Evolutionary conservation across 2,797 vertebrate species (phyloP).

Genomic region (Neosilurus hyrtlii): DNA sequence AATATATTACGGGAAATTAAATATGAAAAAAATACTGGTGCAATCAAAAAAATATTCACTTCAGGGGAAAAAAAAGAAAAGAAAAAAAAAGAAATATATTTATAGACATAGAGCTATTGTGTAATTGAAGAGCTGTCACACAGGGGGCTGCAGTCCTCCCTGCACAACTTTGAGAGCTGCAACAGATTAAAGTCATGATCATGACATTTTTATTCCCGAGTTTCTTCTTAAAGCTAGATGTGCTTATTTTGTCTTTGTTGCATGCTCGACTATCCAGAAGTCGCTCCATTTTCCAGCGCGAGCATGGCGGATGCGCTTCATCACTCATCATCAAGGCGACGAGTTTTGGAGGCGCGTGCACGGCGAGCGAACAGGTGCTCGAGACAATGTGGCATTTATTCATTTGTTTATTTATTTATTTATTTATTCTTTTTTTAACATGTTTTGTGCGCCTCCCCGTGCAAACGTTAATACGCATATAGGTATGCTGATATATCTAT

Average conservation of each 20-base stretch:
- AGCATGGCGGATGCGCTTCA: constrained; percentile 20
- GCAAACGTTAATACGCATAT: background rate
- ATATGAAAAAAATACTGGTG: background rate
- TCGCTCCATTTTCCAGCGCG: background rate
- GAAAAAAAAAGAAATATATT: background rate
- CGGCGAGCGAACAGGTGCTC: constrained; percentile 15
- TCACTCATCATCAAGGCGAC: background rate
- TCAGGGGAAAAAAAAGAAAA: background rate
- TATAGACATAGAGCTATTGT: background rate
- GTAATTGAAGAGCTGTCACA: background rate
- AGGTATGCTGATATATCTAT: no score
- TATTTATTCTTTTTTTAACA: no score
- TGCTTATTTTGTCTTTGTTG: constrained; percentile 15
- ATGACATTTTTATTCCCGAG: background rate
- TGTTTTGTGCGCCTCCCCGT: background rate
- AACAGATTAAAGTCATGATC: constrained; percentile 4
- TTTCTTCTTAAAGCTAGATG: background rate
- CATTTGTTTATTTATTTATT: no score
- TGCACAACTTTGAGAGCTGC: constrained; percentile 13
- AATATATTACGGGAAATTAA: background rate
- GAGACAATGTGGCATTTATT: background rate
- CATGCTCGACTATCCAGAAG: constrained; percentile 6
- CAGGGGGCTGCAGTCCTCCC: background rate
- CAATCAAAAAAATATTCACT: background rate
- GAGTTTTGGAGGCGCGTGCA: constrained; percentile 1